Evolutionary conservation across 2,888 invertebrate genomes (phyloP).

Genomic region (Tetanocera ferruginea): DNA sequence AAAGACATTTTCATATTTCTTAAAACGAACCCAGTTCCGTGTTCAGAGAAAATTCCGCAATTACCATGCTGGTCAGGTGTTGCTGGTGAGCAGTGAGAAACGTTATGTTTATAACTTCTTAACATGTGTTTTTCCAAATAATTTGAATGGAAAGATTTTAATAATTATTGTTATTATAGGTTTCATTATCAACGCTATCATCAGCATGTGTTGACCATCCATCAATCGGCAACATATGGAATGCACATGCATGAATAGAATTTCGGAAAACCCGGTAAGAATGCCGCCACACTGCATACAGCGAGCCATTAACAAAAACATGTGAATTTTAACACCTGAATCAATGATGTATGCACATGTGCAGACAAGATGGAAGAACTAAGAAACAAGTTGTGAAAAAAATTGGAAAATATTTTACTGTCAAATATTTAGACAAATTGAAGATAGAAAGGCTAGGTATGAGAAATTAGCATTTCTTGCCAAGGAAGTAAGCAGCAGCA

Average conservation of each 20-base stretch:
- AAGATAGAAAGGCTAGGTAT: conserved; percentile 35
- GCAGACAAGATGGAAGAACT: not conserved
- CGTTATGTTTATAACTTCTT: too few relatives aligned
- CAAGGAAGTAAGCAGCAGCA: not conserved
- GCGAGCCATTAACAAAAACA: conserved; percentile 45
- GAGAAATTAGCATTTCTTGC: conserved; percentile 14
- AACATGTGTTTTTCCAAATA: too few relatives aligned
- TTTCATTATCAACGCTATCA: too few relatives aligned
- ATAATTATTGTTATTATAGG: too few relatives aligned
- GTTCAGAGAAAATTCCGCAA: too few relatives aligned
- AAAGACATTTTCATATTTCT: too few relatives aligned
- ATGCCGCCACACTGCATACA: not conserved
- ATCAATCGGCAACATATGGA: not conserved
- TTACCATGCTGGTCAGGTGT: too few relatives aligned
- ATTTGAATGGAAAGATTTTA: too few relatives aligned
- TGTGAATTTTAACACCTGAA: conserved; percentile 54
- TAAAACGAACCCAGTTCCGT: too few relatives aligned
- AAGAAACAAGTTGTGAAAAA: not conserved
- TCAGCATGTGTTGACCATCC: too few relatives aligned
- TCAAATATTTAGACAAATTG: conserved; percentile 56
- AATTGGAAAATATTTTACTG: conserved; percentile 50
- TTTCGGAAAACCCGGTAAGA: conserved; percentile 20
- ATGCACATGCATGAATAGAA: conserved; percentile 17
- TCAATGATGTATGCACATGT: not conserved
- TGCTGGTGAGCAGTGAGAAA: too few relatives aligned